Base-by-base conservation (phyloP, 92 coral and sea anemone genomes). In the Phenganax stokvisi region DNA sequence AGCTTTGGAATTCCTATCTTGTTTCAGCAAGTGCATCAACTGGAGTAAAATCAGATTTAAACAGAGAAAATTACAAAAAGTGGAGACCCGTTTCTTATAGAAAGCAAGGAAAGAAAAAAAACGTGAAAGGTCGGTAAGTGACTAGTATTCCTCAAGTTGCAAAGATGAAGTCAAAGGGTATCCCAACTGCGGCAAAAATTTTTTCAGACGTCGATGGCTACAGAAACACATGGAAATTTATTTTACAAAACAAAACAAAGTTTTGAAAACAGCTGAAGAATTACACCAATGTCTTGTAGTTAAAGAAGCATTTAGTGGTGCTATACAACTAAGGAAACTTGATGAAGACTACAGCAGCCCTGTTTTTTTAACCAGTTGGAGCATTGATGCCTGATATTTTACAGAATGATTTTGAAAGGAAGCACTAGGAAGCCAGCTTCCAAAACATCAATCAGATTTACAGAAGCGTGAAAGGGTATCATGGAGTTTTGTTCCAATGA, bases 401-500 rank as follows among this genome's bases (percentile, higher is more conserved):
- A n/a, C 12, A 64, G 7, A 37, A 64, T 2, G 70, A n/a, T n/a
- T 8, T 84, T 77, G 56, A 77, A 84, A 76, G 87, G 84, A 54
- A 84, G 82, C 64, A 77, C 84, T 76, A 72, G 62, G 56, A 77
- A 57, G 54, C 82, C 6, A 8, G n/a, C 56, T 27, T 72, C 59
- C 61, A 61, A 37, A 71, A 84, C 63, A 84, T 62, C 56, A 65
- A 77, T 53, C 76, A 63, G 87, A 66, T 77, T 84, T 56, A 75
- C 87, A 25, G 83, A 84, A 11, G 29, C 51, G 76, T 76, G 76
- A 67, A 76, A 75, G 76, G 57, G 76, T 55, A 76, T 84, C 77
- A 84, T 84, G 83, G 84, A 76, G 67, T 30, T 72, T 63, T 84
- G 86, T 74, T 84, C 60, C 68, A 74, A 76, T 13, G 76, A 72